Evolutionary conservation across 2,113 vertebrate species (phyloP).

Genomic region (Apaloderma vittatum): DNA sequence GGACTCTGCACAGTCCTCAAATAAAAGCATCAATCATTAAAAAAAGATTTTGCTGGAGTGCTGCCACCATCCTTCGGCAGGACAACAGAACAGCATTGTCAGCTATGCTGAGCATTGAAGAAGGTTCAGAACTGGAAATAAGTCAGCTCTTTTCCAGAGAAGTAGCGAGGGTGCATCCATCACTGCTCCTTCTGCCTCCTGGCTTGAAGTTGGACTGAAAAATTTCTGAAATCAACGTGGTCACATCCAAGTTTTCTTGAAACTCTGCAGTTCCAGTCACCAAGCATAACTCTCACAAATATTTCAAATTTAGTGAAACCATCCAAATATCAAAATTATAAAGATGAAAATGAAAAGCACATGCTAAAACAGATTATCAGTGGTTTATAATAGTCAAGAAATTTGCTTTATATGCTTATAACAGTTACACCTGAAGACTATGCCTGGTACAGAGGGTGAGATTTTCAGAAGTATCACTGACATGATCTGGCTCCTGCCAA

Average conservation of each 20-base stretch:
- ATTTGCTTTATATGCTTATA: neutral
- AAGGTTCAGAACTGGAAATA: neutral
- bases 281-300: neutral
- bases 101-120: neutral
- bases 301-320: neutral
- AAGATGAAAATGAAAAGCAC: neutral
- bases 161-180: neutral
- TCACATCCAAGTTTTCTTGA: neutral
- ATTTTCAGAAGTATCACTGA: neutral
- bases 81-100: neutral
- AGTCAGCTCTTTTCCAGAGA: neutral
- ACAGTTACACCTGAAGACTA: neutral
- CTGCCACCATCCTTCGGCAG: constrained; percentile 8
- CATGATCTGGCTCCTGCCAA: neutral
- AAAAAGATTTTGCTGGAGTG: neutral
- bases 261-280: neutral
- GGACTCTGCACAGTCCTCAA: neutral
- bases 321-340: neutral
- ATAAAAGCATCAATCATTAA: neutral
- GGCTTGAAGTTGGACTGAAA: neutral
- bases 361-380: neutral
- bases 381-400: neutral
- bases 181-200: neutral
- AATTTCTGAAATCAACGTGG: neutral
- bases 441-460: neutral